phyloP scores from a whole-genome alignment of 2,888 invertebrate genomes.

The Sesamia inferens region DNA sequence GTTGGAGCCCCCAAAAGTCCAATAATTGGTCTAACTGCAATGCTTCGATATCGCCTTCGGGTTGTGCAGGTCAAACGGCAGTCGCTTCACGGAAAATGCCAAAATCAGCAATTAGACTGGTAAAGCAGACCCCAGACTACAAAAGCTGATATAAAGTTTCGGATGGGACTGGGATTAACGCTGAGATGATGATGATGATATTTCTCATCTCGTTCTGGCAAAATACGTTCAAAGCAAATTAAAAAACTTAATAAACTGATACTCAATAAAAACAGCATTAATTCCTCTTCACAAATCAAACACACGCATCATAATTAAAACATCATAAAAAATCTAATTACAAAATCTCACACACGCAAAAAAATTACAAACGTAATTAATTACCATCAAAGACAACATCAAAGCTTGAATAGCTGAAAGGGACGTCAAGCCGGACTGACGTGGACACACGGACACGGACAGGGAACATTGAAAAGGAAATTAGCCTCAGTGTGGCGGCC shows the following conservation, averaged over 20 bases:
- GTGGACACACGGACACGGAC: slow-evolving; percentile 60
- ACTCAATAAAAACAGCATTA: slow-evolving; percentile 10
- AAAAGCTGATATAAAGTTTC: no score
- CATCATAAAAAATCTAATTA: slow-evolving; percentile 47
- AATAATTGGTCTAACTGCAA: no score
- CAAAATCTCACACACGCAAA: slow-evolving; percentile 30
- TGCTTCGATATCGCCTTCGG: no score
- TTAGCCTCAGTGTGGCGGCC: slow-evolving; percentile 73
- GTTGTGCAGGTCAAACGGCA: no score
- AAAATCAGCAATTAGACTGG: no score
- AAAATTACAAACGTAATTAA: slow-evolving; percentile 53
- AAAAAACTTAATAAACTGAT: background rate
- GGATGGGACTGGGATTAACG: no score
- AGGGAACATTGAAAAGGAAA: slow-evolving; percentile 76
- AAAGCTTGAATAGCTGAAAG: slow-evolving; percentile 60
- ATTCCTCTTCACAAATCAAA: slow-evolving; percentile 8
- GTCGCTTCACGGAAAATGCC: no score
- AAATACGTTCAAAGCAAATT: slow-evolving; percentile 10
- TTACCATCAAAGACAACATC: slow-evolving; percentile 61
- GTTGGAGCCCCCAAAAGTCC: no score
- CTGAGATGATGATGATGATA: no score
- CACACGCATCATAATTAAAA: slow-evolving; percentile 25
- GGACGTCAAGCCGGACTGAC: slow-evolving; percentile 64
- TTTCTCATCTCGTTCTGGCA: background rate
- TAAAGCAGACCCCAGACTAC: no score